Base-by-base conservation (phyloP, 2,797 vertebrate species). In the Esox masquinongy region DNA sequence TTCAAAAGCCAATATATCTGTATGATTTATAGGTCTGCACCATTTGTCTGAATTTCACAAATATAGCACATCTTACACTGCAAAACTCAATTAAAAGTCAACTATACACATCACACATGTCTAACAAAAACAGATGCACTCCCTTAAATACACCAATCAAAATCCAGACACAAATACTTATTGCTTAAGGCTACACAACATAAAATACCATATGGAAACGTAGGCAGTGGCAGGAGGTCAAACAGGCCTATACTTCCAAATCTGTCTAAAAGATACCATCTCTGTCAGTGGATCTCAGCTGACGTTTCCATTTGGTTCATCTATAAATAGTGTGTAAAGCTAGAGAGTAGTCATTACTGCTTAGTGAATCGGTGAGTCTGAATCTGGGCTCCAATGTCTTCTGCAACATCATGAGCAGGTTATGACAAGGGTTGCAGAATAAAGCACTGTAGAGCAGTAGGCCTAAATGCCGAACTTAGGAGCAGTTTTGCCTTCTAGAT, bases 251-350 rank as follows among this genome's bases (percentile, higher is more conserved):
- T 49, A 8, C 5, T n/a, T 50, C n/a, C 39, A 29, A 17, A 70
- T 50, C 15, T 43, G 64, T 51, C 72, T 83, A 75, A 39, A 70
- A 50, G 78, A 68, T 74, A 47, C 24, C n/a, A 68, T 59, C 56
- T 71, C 51, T 73, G 0, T 19, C 73, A 69, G 53, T 61, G 22
- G 56, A 12, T 79, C 82, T 85, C 82, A 74, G 2, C 43, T 79
- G 87, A 87, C 70, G 74, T 8, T 63, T 73, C 73, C 72, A 88
- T 88, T 89, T 84, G 86, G 85, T 78, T 87, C 77, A 85, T 83
- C 88, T 90, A 91, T 90, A 90, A 91, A 91, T 91, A 91, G 76
- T 24, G 70, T 77, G 76, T 77, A 74, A 86, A 89, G 68, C 81
- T 79, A 77, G 75, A 17, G 83, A 87, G 83, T 80, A 77, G 74